Base-by-base conservation (phyloP, 23 tunicate species). In the Diplosoma virens region DNA sequence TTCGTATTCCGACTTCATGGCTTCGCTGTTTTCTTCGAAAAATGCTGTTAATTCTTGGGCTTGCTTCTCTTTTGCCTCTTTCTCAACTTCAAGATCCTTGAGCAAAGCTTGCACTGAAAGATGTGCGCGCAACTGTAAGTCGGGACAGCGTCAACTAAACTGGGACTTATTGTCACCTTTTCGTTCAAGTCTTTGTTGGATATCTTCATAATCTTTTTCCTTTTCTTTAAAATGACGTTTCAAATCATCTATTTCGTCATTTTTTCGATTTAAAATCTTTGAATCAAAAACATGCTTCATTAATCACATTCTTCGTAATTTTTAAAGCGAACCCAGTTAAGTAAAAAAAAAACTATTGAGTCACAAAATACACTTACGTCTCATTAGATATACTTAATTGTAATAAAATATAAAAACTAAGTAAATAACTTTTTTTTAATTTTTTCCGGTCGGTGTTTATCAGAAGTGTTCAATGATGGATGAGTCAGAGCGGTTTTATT, bases 251-350 rank as follows among this genome's bases (percentile, higher is more conserved):
- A 90, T 84, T 67, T 90, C 97, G 54, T 54, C 66, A 59, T 90
- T 90, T 67, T 90, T 90, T 24, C 97, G 78, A 33, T 90, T 84
- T 0, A 90, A 56, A 22, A 90, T 82, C 87, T 86, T n/a, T n/a
- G n/a, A n/a, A n/a, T n/a, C n/a, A n/a, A n/a, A n/a, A n/a, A n/a
- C n/a, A n/a, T n/a, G n/a, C n/a, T n/a, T n/a, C n/a, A n/a, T n/a
- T n/a, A n/a, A n/a, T n/a, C n/a, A n/a, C n/a, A n/a, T n/a, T n/a
- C n/a, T n/a, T n/a, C n/a, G n/a, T n/a, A n/a, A n/a, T n/a, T n/a
- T n/a, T n/a, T n/a, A n/a, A n/a, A n/a, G n/a, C n/a, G n/a, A n/a
- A n/a, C n/a, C n/a, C n/a, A n/a, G n/a, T n/a, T n/a, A n/a, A n/a
- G n/a, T n/a, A n/a, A n/a, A n/a, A n/a, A n/a, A n/a, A n/a, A n/a